Conservation (phyloP, 2,797 vertebrate genomes). For the Hylomyscus alleni region DNA sequence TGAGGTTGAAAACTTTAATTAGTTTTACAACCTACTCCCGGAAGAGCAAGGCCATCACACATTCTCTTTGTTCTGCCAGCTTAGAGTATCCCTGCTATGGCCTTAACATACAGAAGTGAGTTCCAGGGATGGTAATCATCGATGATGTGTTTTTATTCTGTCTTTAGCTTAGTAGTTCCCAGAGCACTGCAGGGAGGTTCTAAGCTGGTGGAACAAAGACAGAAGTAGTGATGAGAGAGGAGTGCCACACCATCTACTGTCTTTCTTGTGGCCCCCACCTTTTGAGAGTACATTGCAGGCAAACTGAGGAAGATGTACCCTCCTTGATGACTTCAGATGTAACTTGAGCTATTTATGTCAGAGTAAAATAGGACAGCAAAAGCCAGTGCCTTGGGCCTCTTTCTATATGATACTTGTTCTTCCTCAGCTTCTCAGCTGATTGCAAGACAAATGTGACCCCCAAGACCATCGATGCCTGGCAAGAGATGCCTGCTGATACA, state of each 20-base stretch:
- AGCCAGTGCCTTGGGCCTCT: background rate
- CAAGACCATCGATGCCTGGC: background rate
- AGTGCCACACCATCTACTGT: background rate
- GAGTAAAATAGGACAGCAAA: background rate
- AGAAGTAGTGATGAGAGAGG: background rate
- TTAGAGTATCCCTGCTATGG: background rate
- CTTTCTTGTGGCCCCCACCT: background rate
- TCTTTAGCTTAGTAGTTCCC: background rate
- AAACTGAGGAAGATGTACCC: background rate
- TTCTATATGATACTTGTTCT: slow-evolving; percentile 15
- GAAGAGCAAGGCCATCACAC: background rate
- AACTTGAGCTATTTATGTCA: background rate
- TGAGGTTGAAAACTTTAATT: background rate
- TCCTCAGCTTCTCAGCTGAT: slow-evolving; percentile 59
- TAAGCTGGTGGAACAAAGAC: background rate
- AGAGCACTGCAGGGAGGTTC: background rate
- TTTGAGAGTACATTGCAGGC: background rate
- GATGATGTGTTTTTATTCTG: background rate
- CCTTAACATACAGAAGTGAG: background rate
- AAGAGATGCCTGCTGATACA: slow-evolving; percentile 22
- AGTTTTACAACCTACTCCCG: background rate
- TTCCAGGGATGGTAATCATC: background rate
- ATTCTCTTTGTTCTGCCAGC: background rate
- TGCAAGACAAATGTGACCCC: background rate
- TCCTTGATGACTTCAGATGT: background rate